Evolutionary conservation across 2,113 vertebrate species (phyloP).

Genomic region (Tragelaphus scriptus): DNA sequence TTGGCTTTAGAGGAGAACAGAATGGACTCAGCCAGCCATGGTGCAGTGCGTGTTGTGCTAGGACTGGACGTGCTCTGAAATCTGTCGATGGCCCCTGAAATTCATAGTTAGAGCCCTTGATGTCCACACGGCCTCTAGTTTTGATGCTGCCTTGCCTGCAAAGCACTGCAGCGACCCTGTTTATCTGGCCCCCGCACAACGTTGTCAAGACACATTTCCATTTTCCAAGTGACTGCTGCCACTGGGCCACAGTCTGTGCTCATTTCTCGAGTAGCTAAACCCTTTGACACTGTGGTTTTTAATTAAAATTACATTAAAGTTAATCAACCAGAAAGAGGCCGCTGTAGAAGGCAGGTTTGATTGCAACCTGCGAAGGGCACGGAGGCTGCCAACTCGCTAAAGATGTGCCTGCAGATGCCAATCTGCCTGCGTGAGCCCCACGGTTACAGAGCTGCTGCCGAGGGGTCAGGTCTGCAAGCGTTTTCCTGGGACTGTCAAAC

Average conservation of each 20-base stretch:
- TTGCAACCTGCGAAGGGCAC: constrained; percentile 96
- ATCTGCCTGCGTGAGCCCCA: constrained; percentile 80
- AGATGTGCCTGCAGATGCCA: constrained; percentile 98
- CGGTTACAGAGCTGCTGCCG: constrained; percentile 73
- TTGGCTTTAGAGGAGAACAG: constrained; percentile 28
- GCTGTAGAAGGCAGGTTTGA: constrained; percentile 95
- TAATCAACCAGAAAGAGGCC: constrained; percentile 99
- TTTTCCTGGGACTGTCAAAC: constrained; percentile 76
- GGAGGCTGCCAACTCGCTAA: constrained; percentile 95
- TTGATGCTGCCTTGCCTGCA: constrained; percentile 40
- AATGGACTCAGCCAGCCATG: constrained; percentile 43
- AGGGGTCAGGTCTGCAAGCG: constrained; percentile 78
- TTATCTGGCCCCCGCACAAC: constrained; percentile 85
- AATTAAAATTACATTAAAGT: constrained; percentile 99
- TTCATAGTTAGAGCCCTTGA: constrained; percentile 2
- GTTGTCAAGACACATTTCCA: constrained; percentile 97
- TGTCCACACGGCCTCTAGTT: constrained; percentile 48
- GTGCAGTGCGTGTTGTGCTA: constrained; percentile 24
- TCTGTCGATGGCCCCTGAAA: constrained; percentile 30
- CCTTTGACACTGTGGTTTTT: constrained; percentile 99
- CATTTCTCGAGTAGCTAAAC: constrained; percentile 99
- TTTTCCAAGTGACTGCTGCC: constrained; percentile 96
- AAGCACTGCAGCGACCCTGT: constrained; percentile 78
- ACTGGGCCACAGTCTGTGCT: constrained; percentile 99
- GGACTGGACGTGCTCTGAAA: constrained; percentile 2